A percentile compares a stretch with the other conserved stretches of the same genome.
Evolutionary conservation across 2,888 invertebrate species (phyloP).

Genomic region (Exocentrus adspersus): DNA sequence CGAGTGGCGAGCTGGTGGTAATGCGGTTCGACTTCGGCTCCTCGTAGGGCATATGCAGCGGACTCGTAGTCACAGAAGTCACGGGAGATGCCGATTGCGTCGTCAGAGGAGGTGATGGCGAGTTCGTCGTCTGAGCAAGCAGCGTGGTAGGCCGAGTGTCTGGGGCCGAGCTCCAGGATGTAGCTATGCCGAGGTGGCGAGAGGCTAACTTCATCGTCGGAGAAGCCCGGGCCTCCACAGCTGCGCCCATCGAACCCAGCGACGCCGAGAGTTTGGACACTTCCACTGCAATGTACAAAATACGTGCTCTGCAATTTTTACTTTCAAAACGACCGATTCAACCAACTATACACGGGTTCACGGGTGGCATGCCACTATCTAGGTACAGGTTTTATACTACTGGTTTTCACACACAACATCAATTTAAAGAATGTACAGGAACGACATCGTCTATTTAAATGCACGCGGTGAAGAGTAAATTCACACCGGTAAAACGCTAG

Average conservation of each 20-base stretch:
- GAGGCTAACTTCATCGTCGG: conserved; percentile 86
- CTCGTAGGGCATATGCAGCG: conserved; percentile 51
- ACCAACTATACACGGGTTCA: no score
- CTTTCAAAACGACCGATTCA: no score
- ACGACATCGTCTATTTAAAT: no score
- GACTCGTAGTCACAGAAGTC: conserved; percentile 64
- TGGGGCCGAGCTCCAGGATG: conserved; percentile 70
- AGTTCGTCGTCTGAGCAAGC: conserved; percentile 63
- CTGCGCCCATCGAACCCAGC: conserved; percentile 68
- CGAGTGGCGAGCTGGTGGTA: conserved; percentile 64
- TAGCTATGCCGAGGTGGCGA: conserved; percentile 72
- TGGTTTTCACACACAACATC: no score
- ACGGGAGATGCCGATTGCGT: conserved; percentile 62
- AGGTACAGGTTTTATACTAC: no score
- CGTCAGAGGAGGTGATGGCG: conserved; percentile 60
- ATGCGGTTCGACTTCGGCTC: conserved; percentile 48
- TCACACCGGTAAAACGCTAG: no score
- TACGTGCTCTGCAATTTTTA: neutral
- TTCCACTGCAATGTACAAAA: conserved; percentile 57
- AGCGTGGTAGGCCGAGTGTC: conserved; percentile 64
- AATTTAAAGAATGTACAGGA: no score
- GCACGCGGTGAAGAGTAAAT: no score
- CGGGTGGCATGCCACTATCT: no score
- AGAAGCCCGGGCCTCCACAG: conserved; percentile 67
- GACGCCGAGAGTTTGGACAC: conserved; percentile 68